Conservation (phyloP, 1,140 invertebrate species). For the Heliconius nattereri region DNA sequence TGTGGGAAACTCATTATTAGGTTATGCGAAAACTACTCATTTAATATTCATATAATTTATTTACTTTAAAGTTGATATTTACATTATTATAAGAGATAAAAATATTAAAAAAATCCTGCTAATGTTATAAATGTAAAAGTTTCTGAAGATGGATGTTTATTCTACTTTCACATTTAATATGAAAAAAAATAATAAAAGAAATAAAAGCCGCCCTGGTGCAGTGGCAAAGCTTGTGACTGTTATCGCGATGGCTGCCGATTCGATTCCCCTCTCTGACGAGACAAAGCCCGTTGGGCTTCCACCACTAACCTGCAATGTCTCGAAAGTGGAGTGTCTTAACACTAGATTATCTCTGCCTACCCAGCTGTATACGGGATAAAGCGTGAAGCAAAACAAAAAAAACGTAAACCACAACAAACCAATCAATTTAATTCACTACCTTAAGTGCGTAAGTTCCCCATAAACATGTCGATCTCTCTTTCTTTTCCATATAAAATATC, state of each 20-base stretch:
- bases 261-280: no score
- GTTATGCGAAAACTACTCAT: slow-evolving; percentile 19
- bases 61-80: neutral
- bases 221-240: no score
- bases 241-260: no score
- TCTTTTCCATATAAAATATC: slow-evolving; percentile 18
- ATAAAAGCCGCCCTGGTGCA: no score
- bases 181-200: no score
- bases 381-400: neutral
- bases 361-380: neutral
- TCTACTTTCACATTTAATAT: no score
- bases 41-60: neutral
- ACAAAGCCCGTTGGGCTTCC: no score
- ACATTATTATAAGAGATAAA: no score
- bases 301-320: no score
- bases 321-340: neutral
- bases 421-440: slow-evolving; percentile 52
- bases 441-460: slow-evolving; percentile 46
- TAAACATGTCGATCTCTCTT: slow-evolving; percentile 53
- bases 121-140: no score
- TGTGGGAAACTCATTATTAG: slow-evolving; percentile 28
- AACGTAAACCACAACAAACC: slow-evolving; percentile 6
- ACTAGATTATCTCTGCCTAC: neutral
- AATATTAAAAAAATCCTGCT: no score
- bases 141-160: no score